Percentiles rank a stretch among this genome's conserved stretches.
These are phyloP conservation scores for Drosophila pandora DNA, from an alignment of 1,140 invertebrate genomes.

Conservation along the genomic window DNA sequence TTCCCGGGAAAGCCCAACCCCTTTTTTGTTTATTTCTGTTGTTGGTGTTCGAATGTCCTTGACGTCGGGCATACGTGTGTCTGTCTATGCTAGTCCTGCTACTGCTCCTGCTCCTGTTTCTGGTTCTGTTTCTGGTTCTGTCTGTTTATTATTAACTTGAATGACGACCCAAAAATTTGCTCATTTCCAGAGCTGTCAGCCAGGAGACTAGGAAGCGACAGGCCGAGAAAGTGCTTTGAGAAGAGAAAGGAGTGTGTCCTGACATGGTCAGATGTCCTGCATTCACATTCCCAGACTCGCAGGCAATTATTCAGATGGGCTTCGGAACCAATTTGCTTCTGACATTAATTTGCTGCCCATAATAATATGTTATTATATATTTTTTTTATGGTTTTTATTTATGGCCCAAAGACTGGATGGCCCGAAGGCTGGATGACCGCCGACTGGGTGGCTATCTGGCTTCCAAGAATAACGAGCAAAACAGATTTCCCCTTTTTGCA, in stretches of 20 bases:
- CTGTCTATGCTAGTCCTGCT: not conserved
- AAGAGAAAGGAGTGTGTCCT: conserved; percentile 33
- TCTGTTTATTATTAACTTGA: conserved; percentile 70
- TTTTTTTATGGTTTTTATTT: conserved; percentile 35
- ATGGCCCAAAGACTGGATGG: conserved; percentile 6
- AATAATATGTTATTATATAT: conserved; percentile 36
- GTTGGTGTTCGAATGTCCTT: conserved; percentile 17
- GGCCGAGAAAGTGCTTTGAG: not conserved
- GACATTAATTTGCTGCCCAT: conserved; percentile 40
- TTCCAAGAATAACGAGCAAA: conserved; percentile 19
- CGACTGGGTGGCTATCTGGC: not conserved
- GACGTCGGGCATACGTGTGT: conserved; percentile 8
- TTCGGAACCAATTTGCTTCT: conserved; percentile 36
- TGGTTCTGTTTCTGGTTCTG: conserved; percentile 27
- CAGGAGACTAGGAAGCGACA: conserved; percentile 1
- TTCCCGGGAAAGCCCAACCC: conserved; percentile 1
- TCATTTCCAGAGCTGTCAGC: conserved; percentile 66
- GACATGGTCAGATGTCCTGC: conserved; percentile 27
- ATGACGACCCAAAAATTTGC: conserved; percentile 63
- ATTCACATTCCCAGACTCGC: conserved; percentile 2
- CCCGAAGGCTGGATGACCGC: not conserved
- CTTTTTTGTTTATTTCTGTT: conserved; percentile 5
- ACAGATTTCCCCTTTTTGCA: conserved; percentile 47
- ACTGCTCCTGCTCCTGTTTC: conserved; percentile 17
- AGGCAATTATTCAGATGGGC: conserved; percentile 48